Conservation (phyloP, 2,113 vertebrate species). For the Pseudois nayaur region DNA sequence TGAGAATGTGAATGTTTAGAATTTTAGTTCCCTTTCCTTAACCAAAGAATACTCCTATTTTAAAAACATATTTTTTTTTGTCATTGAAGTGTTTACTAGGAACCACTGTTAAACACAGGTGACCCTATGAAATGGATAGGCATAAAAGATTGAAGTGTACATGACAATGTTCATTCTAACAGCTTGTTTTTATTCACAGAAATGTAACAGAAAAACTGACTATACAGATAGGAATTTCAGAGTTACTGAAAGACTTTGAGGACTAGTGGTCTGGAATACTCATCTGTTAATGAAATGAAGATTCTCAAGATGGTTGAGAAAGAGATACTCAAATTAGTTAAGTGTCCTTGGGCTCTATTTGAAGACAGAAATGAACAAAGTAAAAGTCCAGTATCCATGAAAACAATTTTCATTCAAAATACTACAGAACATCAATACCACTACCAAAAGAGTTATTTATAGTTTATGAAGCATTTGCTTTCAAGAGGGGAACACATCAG, state of each 20-base stretch:
- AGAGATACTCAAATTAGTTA: background rate
- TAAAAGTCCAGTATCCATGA: background rate
- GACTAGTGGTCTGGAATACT: background rate
- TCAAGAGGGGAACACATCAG: background rate
- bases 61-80: background rate
- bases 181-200: constrained; percentile 28
- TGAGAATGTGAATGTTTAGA: constrained; percentile 51
- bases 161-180: background rate
- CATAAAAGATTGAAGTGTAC: background rate
- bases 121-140: constrained; percentile 8
- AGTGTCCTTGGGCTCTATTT: background rate
- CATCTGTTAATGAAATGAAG: background rate
- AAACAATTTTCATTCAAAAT: background rate
- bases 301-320: background rate
- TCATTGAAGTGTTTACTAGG: background rate
- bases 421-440: background rate
- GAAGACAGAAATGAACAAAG: background rate
- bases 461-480: background rate
- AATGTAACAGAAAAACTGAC: constrained; percentile 36
- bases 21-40: background rate
- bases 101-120: background rate
- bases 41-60: background rate
- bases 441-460: background rate
- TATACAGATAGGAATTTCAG: constrained; percentile 6
- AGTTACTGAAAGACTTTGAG: background rate